Evolutionary conservation across 2,888 invertebrate species (phyloP).

Genomic region (Oscheius sp.): DNA sequence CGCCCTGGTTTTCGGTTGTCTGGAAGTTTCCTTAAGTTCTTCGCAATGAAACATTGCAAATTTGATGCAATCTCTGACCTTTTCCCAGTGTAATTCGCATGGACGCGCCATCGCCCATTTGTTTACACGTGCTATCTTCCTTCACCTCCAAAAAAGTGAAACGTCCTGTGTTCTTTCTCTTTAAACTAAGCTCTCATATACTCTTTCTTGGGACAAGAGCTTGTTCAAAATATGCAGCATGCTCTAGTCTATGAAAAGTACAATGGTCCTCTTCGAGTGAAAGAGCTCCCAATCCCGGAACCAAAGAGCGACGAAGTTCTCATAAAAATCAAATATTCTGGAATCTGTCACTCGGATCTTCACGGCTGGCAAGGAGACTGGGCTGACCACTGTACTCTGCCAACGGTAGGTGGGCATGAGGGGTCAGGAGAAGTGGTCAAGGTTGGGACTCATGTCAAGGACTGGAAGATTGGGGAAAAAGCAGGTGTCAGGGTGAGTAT

Average conservation of each 20-base stretch:
- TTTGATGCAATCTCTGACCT: no score
- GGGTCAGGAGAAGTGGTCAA: slow-evolving; percentile 49
- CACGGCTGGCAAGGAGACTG: slow-evolving; percentile 45
- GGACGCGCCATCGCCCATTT: no score
- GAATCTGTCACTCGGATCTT: slow-evolving; percentile 46
- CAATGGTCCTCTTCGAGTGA: slow-evolving; percentile 36
- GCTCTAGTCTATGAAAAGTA: slow-evolving; percentile 39
- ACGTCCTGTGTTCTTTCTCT: no score
- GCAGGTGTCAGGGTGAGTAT: slow-evolving; percentile 47
- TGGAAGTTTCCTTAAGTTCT: no score
- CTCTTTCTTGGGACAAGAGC: not conserved
- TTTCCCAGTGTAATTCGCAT: no score
- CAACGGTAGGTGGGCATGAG: slow-evolving; percentile 49
- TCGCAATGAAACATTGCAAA: no score
- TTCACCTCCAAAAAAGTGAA: no score
- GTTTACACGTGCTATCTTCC: no score
- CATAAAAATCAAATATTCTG: slow-evolving; percentile 40
- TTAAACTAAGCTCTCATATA: no score
- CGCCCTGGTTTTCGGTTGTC: no score
- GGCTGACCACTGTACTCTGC: slow-evolving; percentile 33
- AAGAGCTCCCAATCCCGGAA: slow-evolving; percentile 43
- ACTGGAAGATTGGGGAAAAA: slow-evolving; percentile 47
- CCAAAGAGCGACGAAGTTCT: slow-evolving; percentile 41
- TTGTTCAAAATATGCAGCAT: slow-evolving; percentile 39
- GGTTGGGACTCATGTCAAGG: slow-evolving; percentile 44